phyloP scores from a whole-genome alignment of 2,888 invertebrate genomes.

The Drosophila putrida region DNA sequence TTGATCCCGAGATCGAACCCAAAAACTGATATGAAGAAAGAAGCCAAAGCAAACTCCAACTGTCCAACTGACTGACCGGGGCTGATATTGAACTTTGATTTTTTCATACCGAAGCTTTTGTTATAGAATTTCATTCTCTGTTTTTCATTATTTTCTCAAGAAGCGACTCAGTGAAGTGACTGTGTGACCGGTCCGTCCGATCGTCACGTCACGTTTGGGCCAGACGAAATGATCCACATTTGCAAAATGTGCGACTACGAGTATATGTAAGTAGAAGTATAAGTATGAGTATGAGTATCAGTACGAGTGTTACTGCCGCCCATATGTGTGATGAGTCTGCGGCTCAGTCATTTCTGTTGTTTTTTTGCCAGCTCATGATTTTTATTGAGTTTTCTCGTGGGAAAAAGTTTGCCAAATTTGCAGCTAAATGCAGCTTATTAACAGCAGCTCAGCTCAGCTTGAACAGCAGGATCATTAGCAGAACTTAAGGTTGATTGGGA shows the following conservation, averaged over 20 bases:
- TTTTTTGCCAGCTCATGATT: constrained; percentile 62
- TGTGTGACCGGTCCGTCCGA: constrained; percentile 28
- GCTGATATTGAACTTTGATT: constrained; percentile 75
- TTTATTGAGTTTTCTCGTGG: constrained; percentile 69
- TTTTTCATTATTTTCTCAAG: constrained; percentile 61
- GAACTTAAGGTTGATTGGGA: not conserved
- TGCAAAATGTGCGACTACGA: constrained; percentile 26
- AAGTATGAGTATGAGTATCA: constrained; percentile 7
- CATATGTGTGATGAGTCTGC: constrained; percentile 61
- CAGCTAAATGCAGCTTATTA: constrained; percentile 51
- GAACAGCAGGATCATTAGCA: constrained; percentile 44
- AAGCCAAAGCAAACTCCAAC: constrained; percentile 65
- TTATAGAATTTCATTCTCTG: constrained; percentile 71
- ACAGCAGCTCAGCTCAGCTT: constrained; percentile 24
- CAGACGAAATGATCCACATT: constrained; percentile 57
- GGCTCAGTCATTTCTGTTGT: constrained; percentile 21
- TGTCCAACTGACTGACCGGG: constrained; percentile 26
- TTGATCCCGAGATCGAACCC: constrained; percentile 64
- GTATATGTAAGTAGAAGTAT: constrained; percentile 2
- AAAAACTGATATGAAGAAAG: constrained; percentile 34
- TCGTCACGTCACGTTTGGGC: constrained; percentile 44
- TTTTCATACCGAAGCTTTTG: constrained; percentile 47
- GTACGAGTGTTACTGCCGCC: constrained; percentile 41
- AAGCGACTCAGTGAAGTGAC: constrained; percentile 30
- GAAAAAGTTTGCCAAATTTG: constrained; percentile 62